These are phyloP conservation scores for Spisula solida DNA, from an alignment of 2,888 invertebrate species.

Conservation along the genomic window DNA sequence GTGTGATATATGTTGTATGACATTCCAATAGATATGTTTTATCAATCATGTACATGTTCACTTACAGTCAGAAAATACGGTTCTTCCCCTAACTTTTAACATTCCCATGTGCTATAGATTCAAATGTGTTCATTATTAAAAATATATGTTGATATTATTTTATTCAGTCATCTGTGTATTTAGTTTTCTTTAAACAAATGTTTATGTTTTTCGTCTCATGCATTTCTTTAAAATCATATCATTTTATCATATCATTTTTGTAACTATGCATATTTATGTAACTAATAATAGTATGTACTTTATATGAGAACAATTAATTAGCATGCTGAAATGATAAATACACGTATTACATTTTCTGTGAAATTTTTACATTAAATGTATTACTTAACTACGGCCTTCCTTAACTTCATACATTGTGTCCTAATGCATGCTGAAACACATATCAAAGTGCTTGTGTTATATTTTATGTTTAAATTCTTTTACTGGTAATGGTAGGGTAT, in stretches of 20 bases:
- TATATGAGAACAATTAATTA: too few species aligned
- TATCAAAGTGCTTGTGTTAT: too few species aligned
- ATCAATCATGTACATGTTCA: neutral
- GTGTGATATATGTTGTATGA: neutral
- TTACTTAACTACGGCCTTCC: too few species aligned
- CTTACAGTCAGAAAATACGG: neutral
- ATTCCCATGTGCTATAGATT: constrained; percentile 24
- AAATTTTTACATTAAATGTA: too few species aligned
- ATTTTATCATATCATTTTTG: neutral
- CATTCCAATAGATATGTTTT: neutral
- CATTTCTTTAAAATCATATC: neutral
- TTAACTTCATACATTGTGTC: too few species aligned
- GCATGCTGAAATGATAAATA: too few species aligned
- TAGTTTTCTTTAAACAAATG: neutral
- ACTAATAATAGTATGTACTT: too few species aligned
- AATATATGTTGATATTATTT: neutral
- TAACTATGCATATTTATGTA: neutral
- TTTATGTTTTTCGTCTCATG: neutral
- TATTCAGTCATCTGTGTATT: neutral
- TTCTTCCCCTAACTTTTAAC: neutral
- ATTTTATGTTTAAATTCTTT: too few species aligned
- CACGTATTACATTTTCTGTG: too few species aligned
- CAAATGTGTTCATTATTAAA: constrained; percentile 12
- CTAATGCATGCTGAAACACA: too few species aligned
- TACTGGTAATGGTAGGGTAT: neutral